A percentile compares a stretch with the other conserved stretches of the same genome.
These are phyloP conservation scores for Trissoscelio sp. DNA, from an alignment of 2,888 invertebrate species.

Conservation along the genomic window DNA sequence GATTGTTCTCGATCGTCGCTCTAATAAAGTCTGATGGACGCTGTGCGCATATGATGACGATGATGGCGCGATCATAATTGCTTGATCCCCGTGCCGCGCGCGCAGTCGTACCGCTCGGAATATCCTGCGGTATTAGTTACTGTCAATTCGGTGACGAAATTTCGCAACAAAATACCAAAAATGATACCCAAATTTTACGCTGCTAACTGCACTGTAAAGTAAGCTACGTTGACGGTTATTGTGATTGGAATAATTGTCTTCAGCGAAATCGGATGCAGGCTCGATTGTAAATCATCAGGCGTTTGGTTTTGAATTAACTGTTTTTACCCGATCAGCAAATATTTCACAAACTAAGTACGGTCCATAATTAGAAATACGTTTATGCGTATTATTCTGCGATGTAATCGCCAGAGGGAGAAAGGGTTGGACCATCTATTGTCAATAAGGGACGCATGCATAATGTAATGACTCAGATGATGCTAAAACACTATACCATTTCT, in stretches of 20 bases:
- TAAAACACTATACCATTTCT: slow-evolving; percentile 77
- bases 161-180: slow-evolving; percentile 63
- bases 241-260: slow-evolving; percentile 63
- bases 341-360: slow-evolving; percentile 43
- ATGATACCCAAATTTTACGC: slow-evolving; percentile 57
- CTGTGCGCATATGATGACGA: slow-evolving; percentile 75
- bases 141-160: slow-evolving; percentile 58
- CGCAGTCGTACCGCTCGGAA: slow-evolving; percentile 48
- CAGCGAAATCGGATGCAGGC: slow-evolving; percentile 4
- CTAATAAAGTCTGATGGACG: slow-evolving; percentile 81
- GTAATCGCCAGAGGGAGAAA: slow-evolving; percentile 64
- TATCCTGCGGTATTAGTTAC: slow-evolving; percentile 66
- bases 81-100: slow-evolving; percentile 71
- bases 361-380: slow-evolving; percentile 80
- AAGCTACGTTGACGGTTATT: slow-evolving; percentile 62
- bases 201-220: slow-evolving; percentile 58
- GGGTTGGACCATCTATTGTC: slow-evolving; percentile 80
- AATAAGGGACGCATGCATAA: slow-evolving; percentile 82
- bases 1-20: slow-evolving; percentile 81
- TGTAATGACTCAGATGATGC: slow-evolving; percentile 77
- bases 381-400: slow-evolving; percentile 76
- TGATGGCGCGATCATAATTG: slow-evolving; percentile 76
- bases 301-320: slow-evolving; percentile 35
- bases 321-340: slow-evolving; percentile 22
- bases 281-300: slow-evolving; percentile 18